Evolutionary conservation across 2,113 vertebrate species (phyloP), one percentile per base, ranked within the genome.

Genomic region (Theropithecus gelada): DNA sequence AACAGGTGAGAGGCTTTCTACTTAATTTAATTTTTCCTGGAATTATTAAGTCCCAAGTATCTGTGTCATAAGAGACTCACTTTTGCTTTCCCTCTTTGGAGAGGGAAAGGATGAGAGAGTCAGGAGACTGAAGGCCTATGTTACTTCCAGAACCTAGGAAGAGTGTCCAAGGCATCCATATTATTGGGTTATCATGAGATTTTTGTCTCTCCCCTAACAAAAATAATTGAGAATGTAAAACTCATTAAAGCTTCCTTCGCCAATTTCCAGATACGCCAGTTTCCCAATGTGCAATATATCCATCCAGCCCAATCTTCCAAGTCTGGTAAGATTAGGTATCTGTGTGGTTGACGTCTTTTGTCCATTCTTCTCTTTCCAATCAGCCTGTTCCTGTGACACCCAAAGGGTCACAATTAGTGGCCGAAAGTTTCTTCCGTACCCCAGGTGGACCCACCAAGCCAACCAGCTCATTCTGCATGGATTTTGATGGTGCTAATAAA

Each of bases 341-440:
- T 45, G 14, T 17, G 11, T 57, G 27, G 55, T 79, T 95, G 32
- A 94, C 68, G 43, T 0, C 45, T 79, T 86, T 40, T 81, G 68
- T 22, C 40, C 83, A 38, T 86, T 92, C 13, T 81, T 82, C 92
- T 95, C 83, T 93, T 96, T 96, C 88, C 80, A 55, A 91, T 80
- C 95, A 99, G 99, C 98, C 98, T 76, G 93, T 99, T 97, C 98
- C 99, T 95, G 98, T 99, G 88, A 99, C 99, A 50, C 98, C 99
- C 35, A 99, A 99, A 97, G 99, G 99, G 76, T 97, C 98, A 43
- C 98, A 98, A 3, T 90, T 98, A 92, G 96, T 98, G 78, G 98
- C 97, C 9, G 99, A 99, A 97, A 99, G 98, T 85, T 99, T 99
- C 97, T 99, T 99, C 98, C 99, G 99, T 85, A 99, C 99, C 0